Conservation (phyloP, 1,140 invertebrate genomes). For the Pollicipes pollicipes region DNA sequence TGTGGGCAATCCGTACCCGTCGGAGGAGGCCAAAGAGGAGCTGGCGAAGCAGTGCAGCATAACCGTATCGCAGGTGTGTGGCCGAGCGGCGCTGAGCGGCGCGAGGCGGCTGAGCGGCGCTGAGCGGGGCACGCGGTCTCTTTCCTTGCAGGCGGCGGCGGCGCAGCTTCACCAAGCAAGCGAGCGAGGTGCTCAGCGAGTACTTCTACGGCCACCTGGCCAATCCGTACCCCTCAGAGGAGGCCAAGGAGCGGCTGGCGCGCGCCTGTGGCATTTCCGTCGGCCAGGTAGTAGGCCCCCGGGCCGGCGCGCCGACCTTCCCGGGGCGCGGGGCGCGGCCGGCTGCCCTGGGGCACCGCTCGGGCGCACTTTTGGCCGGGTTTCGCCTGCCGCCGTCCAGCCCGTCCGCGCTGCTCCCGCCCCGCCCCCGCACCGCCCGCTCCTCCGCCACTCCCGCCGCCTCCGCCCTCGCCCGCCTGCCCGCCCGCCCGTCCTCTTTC, state of each 20-base stretch:
- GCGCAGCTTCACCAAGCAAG: constrained; percentile 47
- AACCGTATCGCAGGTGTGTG: constrained; percentile 68
- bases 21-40: constrained; percentile 98
- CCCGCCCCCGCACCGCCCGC: no score
- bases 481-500: no score
- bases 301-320: no score
- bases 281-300: constrained; percentile 33
- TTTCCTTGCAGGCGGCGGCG: constrained; percentile 35
- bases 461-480: no score
- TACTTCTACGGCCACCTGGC: constrained; percentile 47
- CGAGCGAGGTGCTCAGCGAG: constrained; percentile 46
- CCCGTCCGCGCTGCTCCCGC: no score
- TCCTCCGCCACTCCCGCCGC: no score
- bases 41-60: constrained; percentile 95
- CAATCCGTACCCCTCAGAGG: constrained; percentile 49
- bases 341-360: no score
- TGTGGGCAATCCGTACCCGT: constrained; percentile 96
- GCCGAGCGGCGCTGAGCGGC: no score
- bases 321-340: no score
- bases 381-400: no score
- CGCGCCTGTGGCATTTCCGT: constrained; percentile 45
- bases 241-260: constrained; percentile 46
- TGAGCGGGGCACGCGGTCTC: constrained; percentile 22
- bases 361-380: no score
- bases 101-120: no score